Base-by-base conservation (phyloP, 2,113 vertebrate species). In the Xiphophorus couchianus region DNA sequence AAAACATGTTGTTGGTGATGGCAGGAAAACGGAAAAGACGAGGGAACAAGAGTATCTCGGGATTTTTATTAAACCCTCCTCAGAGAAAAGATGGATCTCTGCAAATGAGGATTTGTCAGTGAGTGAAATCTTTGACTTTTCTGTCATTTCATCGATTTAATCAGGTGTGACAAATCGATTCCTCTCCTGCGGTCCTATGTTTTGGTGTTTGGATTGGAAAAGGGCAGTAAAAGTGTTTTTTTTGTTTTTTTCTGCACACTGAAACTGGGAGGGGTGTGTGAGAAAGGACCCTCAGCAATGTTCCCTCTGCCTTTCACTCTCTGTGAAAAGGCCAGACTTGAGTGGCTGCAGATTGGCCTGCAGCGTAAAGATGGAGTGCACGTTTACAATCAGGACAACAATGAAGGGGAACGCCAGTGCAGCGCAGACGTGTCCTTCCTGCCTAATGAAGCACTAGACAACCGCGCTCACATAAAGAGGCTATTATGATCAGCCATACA, bases 391-490 rank as follows among this genome's bases (percentile, higher is more conserved):
- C 84, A 66, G 71, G 72, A 66, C 84, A 69, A 90, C 85, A 89
- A 88, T 89, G 84, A 84, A 84, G 74, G 76, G 63, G 87, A 29
- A 39, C 30, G 27, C 80, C 71, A 69, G 73, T 13, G 39, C 77
- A 73, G 66, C 61, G 74, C 75, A 77, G 80, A 89, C 66, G 66
- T 86, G 91, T 91, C 87, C 73, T 75, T 87, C 76, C 84, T 72
- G 79, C 86, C 79, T 92, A 90, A 92, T 93, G 90, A 92, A 87
- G 88, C 79, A 78, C 78, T 33, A 19, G 74, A 87, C 75, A 66
- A 73, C 77, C 25, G 33, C 5, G 22, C 78, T 79, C 37, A 0
- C 73, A 88, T 84, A 87, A 90, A 91, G 84, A 74, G 75, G 48
- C 85, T 75, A 88, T 92, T 91, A 86, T 87, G 75, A 74, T 62